These are phyloP conservation scores for Psilanteris sp. DNA, from an alignment of 1,140 invertebrate genomes.

Conservation along the genomic window DNA sequence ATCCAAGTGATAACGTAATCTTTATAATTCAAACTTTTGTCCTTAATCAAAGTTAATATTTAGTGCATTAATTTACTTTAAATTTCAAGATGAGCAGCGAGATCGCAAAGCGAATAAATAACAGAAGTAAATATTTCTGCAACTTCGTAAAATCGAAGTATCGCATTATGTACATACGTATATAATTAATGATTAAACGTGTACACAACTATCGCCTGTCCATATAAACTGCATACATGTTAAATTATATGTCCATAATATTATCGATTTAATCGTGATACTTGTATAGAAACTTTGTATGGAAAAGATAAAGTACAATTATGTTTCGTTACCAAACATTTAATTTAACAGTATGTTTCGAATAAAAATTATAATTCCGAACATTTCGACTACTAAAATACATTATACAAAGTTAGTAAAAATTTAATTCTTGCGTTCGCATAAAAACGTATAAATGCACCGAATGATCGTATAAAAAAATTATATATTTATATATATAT, in stretches of 20 bases:
- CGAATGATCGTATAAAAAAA: too few species aligned
- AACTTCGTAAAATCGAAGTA: conserved; percentile 57
- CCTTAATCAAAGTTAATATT: conserved; percentile 10
- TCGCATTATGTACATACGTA: conserved; percentile 27
- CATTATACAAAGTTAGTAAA: too few species aligned
- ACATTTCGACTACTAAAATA: conserved; percentile 1
- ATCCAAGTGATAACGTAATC: too few species aligned
- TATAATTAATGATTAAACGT: conserved; percentile 32
- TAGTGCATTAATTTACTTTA: conserved; percentile 6
- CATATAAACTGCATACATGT: conserved; percentile 21
- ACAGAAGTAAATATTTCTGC: conserved; percentile 28
- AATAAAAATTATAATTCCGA: conserved; percentile 4
- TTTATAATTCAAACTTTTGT: conserved; percentile 6
- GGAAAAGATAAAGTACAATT: conserved; percentile 16
- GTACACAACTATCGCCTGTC: conserved; percentile 20
- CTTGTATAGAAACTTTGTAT: conserved; percentile 9
- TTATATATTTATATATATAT: conserved; percentile 16
- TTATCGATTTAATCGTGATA: conserved; percentile 22
- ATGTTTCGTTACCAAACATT: conserved; percentile 13
- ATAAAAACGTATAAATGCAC: conserved; percentile 15
- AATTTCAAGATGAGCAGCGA: conserved; percentile 4
- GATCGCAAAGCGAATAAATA: conserved; percentile 43
- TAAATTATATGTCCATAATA: conserved; percentile 26
- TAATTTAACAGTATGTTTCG: conserved; percentile 21
- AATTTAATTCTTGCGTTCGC: not conserved